Conservation (phyloP, 2,888 invertebrate species). For the Patella caerulea region DNA sequence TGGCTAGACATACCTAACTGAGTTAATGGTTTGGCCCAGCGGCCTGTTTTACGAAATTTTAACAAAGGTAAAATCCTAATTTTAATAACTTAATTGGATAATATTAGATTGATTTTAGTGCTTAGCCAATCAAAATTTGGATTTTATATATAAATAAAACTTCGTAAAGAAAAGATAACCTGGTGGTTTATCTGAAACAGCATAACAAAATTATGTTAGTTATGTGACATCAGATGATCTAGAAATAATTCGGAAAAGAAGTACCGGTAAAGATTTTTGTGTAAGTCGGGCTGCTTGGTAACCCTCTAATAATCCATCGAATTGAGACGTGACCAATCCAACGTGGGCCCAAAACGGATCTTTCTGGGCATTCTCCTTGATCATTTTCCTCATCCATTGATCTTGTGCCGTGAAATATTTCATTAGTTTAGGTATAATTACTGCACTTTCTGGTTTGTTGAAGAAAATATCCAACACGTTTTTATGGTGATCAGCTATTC, state of each 20-base stretch:
- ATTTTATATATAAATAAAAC: no score
- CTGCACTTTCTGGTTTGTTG: neutral
- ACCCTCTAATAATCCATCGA: conserved; percentile 45
- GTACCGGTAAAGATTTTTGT: neutral
- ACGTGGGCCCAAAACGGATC: conserved; percentile 44
- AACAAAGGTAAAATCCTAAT: no score
- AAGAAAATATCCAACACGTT: conserved; percentile 37
- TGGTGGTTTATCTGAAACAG: no score
- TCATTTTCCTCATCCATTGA: conserved; percentile 38
- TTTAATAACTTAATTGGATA: no score
- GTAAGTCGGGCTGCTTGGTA: conserved; percentile 28
- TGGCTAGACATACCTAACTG: no score
- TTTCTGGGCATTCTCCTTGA: conserved; percentile 19
- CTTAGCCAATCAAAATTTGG: no score
- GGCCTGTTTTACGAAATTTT: no score
- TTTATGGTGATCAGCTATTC: conserved; percentile 44
- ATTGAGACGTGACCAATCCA: conserved; percentile 40
- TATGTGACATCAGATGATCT: no score
- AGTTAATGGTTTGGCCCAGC: no score
- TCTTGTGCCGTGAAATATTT: conserved; percentile 41
- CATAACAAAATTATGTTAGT: no score
- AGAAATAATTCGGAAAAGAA: neutral
- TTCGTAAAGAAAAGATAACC: no score
- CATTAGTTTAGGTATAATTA: conserved; percentile 28
- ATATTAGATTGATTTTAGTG: no score